phyloP scores from a whole-genome alignment of 2,797 vertebrate species.

The Myiotriccus ornatus region DNA sequence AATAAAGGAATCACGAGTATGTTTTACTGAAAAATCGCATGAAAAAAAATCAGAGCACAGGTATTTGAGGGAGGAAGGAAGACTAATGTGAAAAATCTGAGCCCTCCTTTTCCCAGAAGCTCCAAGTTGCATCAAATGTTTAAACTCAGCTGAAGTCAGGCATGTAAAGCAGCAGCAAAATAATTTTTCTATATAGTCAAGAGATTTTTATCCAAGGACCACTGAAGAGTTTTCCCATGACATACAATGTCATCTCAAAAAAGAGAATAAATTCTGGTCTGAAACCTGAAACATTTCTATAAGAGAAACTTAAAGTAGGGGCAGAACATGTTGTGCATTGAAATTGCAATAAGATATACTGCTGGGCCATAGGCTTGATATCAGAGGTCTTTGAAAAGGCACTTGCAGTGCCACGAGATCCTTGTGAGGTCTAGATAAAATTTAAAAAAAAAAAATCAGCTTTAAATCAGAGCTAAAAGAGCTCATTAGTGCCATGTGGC shows the following conservation, averaged over 20 bases:
- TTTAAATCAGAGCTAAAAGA: neutral
- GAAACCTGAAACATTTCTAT: neutral
- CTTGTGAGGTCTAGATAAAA: neutral
- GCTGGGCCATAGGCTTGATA: neutral
- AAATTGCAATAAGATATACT: neutral
- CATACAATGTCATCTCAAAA: neutral
- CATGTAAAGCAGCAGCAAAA: neutral
- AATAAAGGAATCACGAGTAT: neutral
- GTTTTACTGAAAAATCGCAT: neutral
- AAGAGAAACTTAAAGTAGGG: neutral
- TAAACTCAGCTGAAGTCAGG: neutral
- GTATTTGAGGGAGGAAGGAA: neutral
- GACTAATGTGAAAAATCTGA: neutral
- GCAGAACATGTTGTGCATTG: neutral
- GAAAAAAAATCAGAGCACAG: neutral
- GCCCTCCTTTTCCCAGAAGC: neutral
- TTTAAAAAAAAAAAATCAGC: neutral
- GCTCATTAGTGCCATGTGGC: fast-evolving
- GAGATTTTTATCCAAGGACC: neutral
- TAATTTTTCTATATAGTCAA: neutral
- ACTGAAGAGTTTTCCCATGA: neutral
- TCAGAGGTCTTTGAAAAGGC: neutral
- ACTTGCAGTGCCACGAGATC: neutral
- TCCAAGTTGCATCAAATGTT: neutral
- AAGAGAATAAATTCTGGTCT: neutral